Conservation (phyloP, 1,140 invertebrate species). For the Ptiloglossa arizonensis region DNA sequence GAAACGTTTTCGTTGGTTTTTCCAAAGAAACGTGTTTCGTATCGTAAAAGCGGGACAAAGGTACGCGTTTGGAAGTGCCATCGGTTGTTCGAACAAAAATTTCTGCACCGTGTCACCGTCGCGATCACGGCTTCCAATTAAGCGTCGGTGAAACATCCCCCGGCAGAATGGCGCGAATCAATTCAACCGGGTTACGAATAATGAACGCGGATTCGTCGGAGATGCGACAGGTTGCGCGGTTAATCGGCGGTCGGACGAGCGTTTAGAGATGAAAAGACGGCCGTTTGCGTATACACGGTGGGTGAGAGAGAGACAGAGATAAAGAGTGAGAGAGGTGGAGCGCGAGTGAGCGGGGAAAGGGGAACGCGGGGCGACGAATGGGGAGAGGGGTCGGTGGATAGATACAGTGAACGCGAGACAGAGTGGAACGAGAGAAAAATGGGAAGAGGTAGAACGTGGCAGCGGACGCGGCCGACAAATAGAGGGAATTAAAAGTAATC, state of each 20-base stretch:
- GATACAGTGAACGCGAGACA: not conserved
- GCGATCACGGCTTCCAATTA: not conserved
- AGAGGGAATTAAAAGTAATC: slow-evolving; percentile 79
- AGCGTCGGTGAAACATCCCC: not conserved
- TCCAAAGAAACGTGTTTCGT: no score
- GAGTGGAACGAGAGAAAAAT: not conserved
- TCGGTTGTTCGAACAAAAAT: no score
- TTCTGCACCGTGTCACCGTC: no score
- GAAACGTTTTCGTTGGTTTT: no score
- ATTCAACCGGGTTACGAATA: slow-evolving; percentile 22
- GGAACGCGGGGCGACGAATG: no score
- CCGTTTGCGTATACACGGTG: no score
- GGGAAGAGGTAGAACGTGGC: not conserved
- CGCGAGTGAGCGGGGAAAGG: not conserved
- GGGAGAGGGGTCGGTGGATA: no score
- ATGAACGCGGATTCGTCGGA: slow-evolving; percentile 58
- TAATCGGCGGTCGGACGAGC: slow-evolving; percentile 69
- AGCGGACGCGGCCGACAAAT: slow-evolving; percentile 56
- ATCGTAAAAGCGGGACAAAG: no score
- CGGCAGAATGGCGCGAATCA: not conserved
- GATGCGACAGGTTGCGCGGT: slow-evolving; percentile 66
- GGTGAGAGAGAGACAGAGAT: no score
- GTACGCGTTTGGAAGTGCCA: no score
- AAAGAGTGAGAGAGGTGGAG: no score
- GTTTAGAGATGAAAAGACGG: slow-evolving; percentile 37